Evolutionary conservation across 1,140 invertebrate species (phyloP), one percentile per base, ranked within the genome.

Genomic region (Panagrolaimus sp.): DNA sequence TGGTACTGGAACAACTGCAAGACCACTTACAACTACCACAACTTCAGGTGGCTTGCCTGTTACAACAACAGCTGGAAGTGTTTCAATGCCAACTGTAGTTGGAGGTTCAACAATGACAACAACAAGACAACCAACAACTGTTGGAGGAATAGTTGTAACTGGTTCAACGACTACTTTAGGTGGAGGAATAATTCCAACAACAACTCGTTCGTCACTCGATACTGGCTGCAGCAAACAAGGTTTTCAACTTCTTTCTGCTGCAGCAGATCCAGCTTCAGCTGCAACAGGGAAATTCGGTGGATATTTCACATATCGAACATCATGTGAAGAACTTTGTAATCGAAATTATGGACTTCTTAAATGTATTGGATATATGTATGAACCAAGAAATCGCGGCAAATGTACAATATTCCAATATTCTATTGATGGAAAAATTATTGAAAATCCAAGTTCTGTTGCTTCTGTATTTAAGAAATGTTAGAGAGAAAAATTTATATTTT

Each of bases 361-460:
- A 42, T 63, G 62, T 16, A 43, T 63, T 11, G 62, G 62, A 42
- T 63, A 63, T 43, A 43, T 31, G 62, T 63, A 63, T 63, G 62
- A 63, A 42, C 42, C 42, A 4, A 42, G 16, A n/a, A 31, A 63
- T 63, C 62, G 62, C 11, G 62, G 62, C 31, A 42, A 63, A 14
- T 63, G 62, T 38, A 43, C 27, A 16, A 63, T 63, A 9, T 63
- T 42, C 62, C 62, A 63, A 43, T 43, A 42, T 16, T n/a, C 27
- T 11, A 23, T 63, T 14, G 31, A 38, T 38, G 31, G 31, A 38
- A 38, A 38, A 38, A 38, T 38, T 38, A 38, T 38, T 38, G 31
- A 38, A 38, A 38, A 38, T 38, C 7, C 31, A 38, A 38, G 7
- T 38, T 38, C 31, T 38, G 31, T 38, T 38, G 31, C 31, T 38